Conservation (phyloP, 2,797 vertebrate species). For the Cephalopachus bancanus region DNA sequence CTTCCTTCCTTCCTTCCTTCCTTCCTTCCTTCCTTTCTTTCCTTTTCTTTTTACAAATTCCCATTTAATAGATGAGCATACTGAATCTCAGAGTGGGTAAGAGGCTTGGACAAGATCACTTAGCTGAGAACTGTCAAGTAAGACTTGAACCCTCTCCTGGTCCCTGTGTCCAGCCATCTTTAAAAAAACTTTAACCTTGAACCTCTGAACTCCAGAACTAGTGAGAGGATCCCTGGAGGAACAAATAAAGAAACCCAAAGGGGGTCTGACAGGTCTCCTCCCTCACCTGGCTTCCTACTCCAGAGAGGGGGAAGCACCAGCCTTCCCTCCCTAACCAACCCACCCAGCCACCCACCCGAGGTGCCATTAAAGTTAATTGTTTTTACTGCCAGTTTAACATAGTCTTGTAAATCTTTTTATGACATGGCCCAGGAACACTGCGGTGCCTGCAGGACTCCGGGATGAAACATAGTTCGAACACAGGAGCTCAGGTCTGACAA, state of each 20-base stretch:
- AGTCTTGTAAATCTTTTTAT: constrained; percentile 91
- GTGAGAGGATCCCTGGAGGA: not conserved
- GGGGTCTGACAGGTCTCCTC: not conserved
- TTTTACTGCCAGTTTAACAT: constrained; percentile 89
- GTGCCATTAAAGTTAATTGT: constrained; percentile 90
- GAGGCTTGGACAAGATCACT: no score
- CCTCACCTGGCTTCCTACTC: not conserved
- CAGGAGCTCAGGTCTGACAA: not conserved
- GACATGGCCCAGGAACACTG: constrained; percentile 81
- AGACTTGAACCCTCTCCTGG: not conserved
- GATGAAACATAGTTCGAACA: not conserved
- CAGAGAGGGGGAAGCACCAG: not conserved
- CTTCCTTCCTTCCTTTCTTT: not conserved
- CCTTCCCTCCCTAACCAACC: not conserved
- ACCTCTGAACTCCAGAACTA: not conserved
- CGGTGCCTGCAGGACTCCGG: constrained; percentile 58
- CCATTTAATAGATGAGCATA: not conserved
- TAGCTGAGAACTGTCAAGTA: not conserved
- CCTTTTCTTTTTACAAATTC: not conserved
- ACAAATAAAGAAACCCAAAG: not conserved
- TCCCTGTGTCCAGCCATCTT: not conserved
- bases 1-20: no score
- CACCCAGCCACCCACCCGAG: constrained; percentile 77
- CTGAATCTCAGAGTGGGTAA: not conserved
- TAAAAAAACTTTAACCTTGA: not conserved